Conservation (phyloP, 2,888 invertebrate genomes). For the Nebria brevicollis region DNA sequence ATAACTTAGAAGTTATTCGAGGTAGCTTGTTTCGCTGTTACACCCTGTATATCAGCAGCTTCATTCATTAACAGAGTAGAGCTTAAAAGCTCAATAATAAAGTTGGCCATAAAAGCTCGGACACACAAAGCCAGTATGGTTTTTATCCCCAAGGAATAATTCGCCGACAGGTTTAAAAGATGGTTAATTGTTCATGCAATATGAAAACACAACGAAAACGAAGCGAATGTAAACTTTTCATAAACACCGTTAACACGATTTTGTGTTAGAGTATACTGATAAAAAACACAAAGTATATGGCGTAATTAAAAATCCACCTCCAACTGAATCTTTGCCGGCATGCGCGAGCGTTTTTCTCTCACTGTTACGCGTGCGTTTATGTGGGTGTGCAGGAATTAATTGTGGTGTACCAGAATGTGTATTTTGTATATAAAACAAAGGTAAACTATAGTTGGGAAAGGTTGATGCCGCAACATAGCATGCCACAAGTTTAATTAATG, state of each 20-base stretch:
- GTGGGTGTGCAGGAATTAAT: background rate
- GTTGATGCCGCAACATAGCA: conserved; percentile 36
- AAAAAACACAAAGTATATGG: background rate
- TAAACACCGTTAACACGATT: background rate
- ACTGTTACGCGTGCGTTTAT: too few relatives aligned
- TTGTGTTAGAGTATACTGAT: background rate
- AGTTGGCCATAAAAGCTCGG: conserved; percentile 41
- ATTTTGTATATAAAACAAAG: background rate
- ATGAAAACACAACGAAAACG: background rate
- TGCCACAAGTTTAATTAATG: conserved; percentile 48
- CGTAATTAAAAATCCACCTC: background rate
- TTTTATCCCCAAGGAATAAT: conserved; percentile 42
- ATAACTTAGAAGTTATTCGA: too few relatives aligned
- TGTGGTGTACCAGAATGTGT: background rate
- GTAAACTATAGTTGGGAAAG: conserved; percentile 2
- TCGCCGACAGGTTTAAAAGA: conserved; percentile 35
- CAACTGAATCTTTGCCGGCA: background rate
- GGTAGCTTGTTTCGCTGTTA: too few relatives aligned
- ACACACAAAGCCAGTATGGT: conserved; percentile 9
- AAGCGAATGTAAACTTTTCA: conserved; percentile 4
- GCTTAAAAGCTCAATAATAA: conserved; percentile 46
- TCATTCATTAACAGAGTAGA: conserved; percentile 40
- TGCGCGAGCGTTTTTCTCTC: too few relatives aligned
- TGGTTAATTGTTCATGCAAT: conserved; percentile 29
- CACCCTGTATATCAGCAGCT: conserved; percentile 16